Evolutionary conservation across 1,140 invertebrate genomes (phyloP).

Genomic region (Drosophila rhopaloa): DNA sequence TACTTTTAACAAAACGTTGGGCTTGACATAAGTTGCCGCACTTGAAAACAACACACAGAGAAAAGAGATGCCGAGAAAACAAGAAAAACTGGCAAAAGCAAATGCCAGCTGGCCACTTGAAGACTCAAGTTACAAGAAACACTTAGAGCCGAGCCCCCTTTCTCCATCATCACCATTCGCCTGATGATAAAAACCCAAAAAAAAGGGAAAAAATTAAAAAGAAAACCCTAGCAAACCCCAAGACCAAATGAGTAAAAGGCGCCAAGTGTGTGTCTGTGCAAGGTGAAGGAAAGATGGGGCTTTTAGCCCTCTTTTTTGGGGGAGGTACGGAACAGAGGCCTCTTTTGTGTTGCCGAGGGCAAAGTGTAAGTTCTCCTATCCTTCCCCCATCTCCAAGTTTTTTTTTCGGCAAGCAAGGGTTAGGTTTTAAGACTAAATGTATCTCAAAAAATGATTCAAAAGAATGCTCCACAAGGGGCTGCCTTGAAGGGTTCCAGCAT

Average conservation of each 20-base stretch:
- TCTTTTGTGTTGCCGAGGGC: constrained; percentile 63
- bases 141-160: constrained; percentile 64
- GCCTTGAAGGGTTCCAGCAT: constrained; percentile 8
- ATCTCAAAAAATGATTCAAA: constrained; percentile 37
- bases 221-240: constrained; percentile 30
- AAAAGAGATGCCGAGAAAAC: constrained; percentile 40
- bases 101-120: constrained; percentile 79
- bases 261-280: constrained; percentile 59
- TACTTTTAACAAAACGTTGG: constrained; percentile 64
- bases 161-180: constrained; percentile 37
- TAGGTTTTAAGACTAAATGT: constrained; percentile 51
- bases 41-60: constrained; percentile 34
- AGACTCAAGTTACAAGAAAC: constrained; percentile 82
- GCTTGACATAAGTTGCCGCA: constrained; percentile 69
- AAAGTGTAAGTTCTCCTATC: constrained; percentile 38
- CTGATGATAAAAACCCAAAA: constrained; percentile 30
- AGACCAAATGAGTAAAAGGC: constrained; percentile 68
- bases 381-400: neutral
- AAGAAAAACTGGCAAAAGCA: constrained; percentile 72
- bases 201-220: constrained; percentile 18
- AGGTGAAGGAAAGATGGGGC: constrained; percentile 14
- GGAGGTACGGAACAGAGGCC: constrained; percentile 27
- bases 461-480: neutral
- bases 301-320: neutral
- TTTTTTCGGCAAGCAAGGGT: constrained; percentile 54